phyloP scores from a whole-genome alignment of 2,797 vertebrate genomes.

The Rousettus madagascariensis region DNA sequence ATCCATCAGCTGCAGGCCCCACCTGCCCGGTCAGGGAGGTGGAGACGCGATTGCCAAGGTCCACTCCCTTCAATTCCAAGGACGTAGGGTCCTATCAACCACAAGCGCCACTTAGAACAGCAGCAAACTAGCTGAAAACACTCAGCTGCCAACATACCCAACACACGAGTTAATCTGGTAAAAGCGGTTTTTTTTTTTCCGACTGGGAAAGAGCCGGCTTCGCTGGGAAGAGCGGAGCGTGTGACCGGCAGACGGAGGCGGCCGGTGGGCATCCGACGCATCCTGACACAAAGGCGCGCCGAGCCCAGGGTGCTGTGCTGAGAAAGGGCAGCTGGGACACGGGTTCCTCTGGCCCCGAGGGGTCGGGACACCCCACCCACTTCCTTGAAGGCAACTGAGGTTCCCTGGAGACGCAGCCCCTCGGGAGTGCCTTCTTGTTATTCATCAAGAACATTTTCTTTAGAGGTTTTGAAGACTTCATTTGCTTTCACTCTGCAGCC shows the following conservation, averaged over 20 bases:
- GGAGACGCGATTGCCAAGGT: rapidly evolving
- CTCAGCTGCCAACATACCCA: neutral
- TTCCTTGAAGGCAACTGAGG: neutral
- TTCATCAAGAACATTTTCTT: neutral
- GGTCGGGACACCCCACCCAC: neutral
- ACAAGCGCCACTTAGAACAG: neutral
- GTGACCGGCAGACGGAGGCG: neutral
- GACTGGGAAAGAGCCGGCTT: neutral
- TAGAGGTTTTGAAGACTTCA: neutral
- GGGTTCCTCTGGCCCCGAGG: neutral
- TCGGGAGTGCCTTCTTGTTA: neutral
- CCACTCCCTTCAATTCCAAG: neutral
- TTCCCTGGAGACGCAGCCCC: neutral
- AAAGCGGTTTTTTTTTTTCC: neutral
- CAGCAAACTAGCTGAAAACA: neutral
- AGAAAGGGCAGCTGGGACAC: neutral
- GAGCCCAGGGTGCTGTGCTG: neutral
- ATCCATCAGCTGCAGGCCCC: neutral
- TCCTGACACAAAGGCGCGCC: too few relatives aligned
- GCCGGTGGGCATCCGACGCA: neutral
- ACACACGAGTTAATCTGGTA: neutral
- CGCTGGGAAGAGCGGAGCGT: neutral
- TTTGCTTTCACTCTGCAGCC: neutral
- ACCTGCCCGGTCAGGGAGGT: neutral
- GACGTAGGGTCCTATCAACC: neutral